Evolutionary conservation across 2,797 vertebrate species (phyloP).

Genomic region (Hypotaenidia philippensis): DNA sequence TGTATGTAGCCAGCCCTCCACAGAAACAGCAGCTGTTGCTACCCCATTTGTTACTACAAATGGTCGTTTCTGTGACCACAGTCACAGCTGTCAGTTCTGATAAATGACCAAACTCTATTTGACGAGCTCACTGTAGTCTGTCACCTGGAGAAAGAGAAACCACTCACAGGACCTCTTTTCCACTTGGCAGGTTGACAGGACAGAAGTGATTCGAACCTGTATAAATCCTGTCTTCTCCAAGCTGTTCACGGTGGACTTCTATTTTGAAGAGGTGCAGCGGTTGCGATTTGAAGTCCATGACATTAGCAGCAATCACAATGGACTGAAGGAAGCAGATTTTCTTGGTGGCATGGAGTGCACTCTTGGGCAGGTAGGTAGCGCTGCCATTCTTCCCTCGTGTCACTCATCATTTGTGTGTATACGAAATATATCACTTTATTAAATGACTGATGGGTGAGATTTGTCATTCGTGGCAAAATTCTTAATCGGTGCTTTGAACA

Average conservation of each 20-base stretch:
- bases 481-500: background rate
- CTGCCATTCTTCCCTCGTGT: background rate
- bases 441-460: background rate
- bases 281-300: constrained; percentile 95
- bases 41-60: background rate
- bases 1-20: background rate
- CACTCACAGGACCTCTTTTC: background rate
- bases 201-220: constrained; percentile 97
- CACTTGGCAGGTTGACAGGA: constrained; percentile 91
- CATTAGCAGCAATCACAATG: constrained; percentile 97
- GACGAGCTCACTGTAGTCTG: background rate
- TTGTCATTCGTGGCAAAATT: background rate
- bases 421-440: background rate
- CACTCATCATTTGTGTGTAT: accelerated
- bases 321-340: constrained; percentile 95
- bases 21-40: background rate
- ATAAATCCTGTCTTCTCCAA: constrained; percentile 95
- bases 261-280: constrained; percentile 97
- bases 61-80: background rate
- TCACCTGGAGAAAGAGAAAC: background rate
- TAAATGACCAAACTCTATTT: background rate
- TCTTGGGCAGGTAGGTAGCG: constrained; percentile 89
- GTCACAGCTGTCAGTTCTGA: background rate
- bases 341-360: constrained; percentile 97
- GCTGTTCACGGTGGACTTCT: constrained; percentile 96